A percentile compares a stretch with the other conserved stretches of the same genome.
phyloP scores from a whole-genome alignment of 2,888 invertebrate species.

The Clitarchus hookeri region DNA sequence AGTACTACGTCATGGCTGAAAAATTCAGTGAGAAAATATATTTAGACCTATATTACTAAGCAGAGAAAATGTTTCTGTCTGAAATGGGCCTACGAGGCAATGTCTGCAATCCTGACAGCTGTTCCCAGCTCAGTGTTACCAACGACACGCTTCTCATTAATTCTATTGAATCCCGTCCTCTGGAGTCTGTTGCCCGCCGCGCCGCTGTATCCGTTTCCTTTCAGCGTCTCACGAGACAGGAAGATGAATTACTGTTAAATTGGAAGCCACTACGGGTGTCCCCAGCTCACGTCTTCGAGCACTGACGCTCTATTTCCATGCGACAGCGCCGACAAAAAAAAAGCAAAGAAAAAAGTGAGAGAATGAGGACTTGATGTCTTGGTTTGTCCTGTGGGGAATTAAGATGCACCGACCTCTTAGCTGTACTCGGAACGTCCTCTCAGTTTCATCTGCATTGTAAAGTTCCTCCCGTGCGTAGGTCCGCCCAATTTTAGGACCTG shows the following conservation, averaged over 20 bases:
- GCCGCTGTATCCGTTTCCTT: background rate
- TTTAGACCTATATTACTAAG: no score
- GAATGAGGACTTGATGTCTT: background rate
- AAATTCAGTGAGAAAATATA: no score
- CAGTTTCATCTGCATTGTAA: background rate
- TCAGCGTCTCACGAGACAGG: background rate
- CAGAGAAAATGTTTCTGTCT: no score
- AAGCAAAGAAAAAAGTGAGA: background rate
- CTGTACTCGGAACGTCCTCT: background rate
- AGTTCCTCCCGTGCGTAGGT: background rate
- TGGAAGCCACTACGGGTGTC: background rate
- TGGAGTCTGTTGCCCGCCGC: background rate
- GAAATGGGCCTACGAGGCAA: no score
- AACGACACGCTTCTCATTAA: background rate
- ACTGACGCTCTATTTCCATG: background rate
- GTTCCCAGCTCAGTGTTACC: background rate
- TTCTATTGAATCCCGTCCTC: background rate
- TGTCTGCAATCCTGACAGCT: background rate
- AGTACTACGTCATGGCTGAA: no score
- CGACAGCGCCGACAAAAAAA: background rate
- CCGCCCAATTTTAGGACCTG: background rate
- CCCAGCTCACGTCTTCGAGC: background rate
- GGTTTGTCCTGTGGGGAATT: background rate
- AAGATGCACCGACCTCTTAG: background rate
- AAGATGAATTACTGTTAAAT: conserved; percentile 1